Evolutionary conservation across 2,888 invertebrate species (phyloP).

Genomic region (Acanthoscelides obtectus): DNA sequence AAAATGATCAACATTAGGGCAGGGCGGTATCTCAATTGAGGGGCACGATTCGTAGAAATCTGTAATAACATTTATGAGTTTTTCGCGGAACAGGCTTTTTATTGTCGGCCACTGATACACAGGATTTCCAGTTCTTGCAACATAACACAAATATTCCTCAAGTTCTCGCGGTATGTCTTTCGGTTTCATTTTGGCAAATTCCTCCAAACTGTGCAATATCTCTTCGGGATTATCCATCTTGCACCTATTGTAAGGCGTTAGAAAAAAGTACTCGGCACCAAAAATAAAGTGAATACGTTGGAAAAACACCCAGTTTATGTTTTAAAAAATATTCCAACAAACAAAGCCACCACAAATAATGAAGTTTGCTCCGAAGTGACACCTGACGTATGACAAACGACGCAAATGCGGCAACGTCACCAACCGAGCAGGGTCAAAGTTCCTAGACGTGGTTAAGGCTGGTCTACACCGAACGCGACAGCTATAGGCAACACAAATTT

Average conservation of each 20-base stretch:
- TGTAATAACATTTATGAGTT: conserved; percentile 79
- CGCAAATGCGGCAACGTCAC: not conserved
- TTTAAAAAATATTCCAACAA: not conserved
- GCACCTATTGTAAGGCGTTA: not conserved
- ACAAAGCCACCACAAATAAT: conserved; percentile 24
- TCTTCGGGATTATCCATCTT: conserved; percentile 82
- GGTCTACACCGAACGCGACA: not conserved
- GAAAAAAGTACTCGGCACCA: not conserved
- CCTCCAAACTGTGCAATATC: conserved; percentile 76
- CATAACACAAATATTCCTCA: conserved; percentile 83
- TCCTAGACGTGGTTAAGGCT: not conserved
- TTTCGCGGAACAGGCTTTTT: conserved; percentile 83
- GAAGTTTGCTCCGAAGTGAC: conserved; percentile 15
- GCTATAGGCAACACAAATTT: not conserved
- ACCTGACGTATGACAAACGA: conserved; percentile 1
- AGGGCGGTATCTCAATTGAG: conserved; percentile 71
- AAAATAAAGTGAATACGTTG: not conserved
- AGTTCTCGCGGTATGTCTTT: conserved; percentile 83
- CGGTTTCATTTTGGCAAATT: conserved; percentile 69
- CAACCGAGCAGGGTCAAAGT: conserved; percentile 1
- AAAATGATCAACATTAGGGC: conserved; percentile 87
- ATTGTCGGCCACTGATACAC: conserved; percentile 88
- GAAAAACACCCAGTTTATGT: not conserved
- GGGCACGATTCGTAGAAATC: conserved; percentile 82
- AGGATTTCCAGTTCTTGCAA: conserved; percentile 91